Conservation (phyloP, 2,888 invertebrate species). For the Abrostola tripartita region DNA sequence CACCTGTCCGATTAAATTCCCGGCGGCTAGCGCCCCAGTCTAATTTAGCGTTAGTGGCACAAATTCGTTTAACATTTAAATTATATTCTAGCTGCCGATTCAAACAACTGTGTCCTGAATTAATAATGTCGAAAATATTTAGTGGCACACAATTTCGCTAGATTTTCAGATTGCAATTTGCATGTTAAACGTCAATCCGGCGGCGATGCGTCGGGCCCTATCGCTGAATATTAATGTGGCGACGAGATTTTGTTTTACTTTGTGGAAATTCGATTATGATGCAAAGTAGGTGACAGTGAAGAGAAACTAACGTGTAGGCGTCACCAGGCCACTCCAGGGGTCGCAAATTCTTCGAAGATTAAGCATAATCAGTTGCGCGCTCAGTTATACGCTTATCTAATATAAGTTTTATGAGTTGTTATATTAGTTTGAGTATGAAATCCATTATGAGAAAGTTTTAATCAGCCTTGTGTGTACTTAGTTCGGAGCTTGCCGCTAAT, state of each 20-base stretch:
- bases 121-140: conserved; percentile 86
- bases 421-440: conserved; percentile 61
- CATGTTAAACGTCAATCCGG: conserved; percentile 87
- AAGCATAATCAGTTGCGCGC: conserved; percentile 17
- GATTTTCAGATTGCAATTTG: conserved; percentile 88
- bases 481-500: conserved; percentile 56
- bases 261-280: conserved; percentile 87
- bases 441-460: conserved; percentile 67
- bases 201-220: conserved; percentile 85
- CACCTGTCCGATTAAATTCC: conserved; percentile 79
- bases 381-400: conserved; percentile 23
- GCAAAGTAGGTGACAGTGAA: conserved; percentile 80
- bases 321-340: not conserved
- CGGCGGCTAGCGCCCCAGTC: conserved; percentile 71
- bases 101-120: conserved; percentile 85
- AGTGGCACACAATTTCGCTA: conserved; percentile 85
- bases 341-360: conserved; percentile 12
- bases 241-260: conserved; percentile 87
- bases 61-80: conserved; percentile 87
- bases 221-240: conserved; percentile 87
- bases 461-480: conserved; percentile 58
- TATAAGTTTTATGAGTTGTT: conserved; percentile 40
- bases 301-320: conserved; percentile 36
- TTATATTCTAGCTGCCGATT: conserved; percentile 84
- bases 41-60: conserved; percentile 82